Percentiles rank a stretch among this genome's conserved stretches.
Conservation (phyloP, 2,888 invertebrate genomes). For the Agrochola circellaris region DNA sequence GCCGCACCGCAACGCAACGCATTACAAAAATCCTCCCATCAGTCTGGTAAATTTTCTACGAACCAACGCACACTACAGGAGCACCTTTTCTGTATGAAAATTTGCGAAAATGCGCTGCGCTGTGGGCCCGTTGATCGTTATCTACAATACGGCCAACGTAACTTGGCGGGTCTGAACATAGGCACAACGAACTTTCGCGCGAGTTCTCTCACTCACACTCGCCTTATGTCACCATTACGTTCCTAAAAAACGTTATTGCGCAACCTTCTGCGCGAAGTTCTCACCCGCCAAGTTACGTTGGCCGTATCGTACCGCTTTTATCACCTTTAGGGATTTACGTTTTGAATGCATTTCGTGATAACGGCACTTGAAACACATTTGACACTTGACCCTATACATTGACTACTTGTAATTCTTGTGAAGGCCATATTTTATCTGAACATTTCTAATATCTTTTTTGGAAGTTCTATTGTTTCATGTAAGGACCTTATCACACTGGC, state of each 20-base stretch:
- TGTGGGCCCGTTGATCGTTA: too few species aligned
- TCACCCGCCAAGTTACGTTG: too few species aligned
- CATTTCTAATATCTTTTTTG: not conserved
- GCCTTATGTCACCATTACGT: too few species aligned
- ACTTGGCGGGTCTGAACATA: too few species aligned
- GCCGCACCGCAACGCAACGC: not conserved
- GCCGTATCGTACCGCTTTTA: not conserved
- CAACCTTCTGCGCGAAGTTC: too few species aligned
- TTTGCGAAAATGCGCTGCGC: too few species aligned
- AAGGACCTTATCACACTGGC: too few species aligned
- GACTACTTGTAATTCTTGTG: not conserved
- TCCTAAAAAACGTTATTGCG: too few species aligned
- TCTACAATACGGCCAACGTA: too few species aligned
- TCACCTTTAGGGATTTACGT: not conserved
- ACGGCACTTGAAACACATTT: not conserved
- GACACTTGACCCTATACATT: not conserved
- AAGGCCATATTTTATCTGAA: constrained; percentile 3
- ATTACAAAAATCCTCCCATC: not conserved
- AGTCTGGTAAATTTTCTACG: not conserved
- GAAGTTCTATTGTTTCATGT: not conserved
- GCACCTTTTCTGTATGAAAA: too few species aligned
- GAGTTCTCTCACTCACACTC: too few species aligned
- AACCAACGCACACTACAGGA: not conserved
- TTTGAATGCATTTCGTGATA: constrained; percentile 3
- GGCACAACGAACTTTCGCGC: too few species aligned